Evolutionary conservation across 2,888 invertebrate species (phyloP).

Genomic region (Hirtodrosophila confusa): DNA sequence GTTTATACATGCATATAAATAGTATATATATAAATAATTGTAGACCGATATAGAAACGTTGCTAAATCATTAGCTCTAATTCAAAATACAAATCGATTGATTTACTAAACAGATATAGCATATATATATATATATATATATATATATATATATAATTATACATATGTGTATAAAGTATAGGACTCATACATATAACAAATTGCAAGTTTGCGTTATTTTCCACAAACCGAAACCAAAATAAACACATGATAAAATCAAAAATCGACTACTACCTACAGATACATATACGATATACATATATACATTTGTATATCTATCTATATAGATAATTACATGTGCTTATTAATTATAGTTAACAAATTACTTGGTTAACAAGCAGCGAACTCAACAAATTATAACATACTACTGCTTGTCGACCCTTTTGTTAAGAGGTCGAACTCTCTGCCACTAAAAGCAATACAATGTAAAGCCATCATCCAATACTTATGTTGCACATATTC

Average conservation of each 20-base stretch:
- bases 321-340: not conserved
- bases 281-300: conserved; percentile 12
- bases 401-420: too few relatives aligned
- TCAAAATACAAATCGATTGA: conserved; percentile 20
- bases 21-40: conserved; percentile 26
- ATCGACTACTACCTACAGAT: conserved; percentile 21
- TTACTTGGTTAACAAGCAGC: too few relatives aligned
- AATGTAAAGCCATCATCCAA: too few relatives aligned
- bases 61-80: conserved; percentile 31
- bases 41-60: conserved; percentile 27
- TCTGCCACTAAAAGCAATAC: too few relatives aligned
- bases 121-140: conserved; percentile 14
- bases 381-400: too few relatives aligned
- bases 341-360: too few relatives aligned
- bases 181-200: conserved; percentile 13
- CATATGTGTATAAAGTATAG: conserved; percentile 3
- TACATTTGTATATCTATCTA: conserved; percentile 13
- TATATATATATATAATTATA: conserved; percentile 19
- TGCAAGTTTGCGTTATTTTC: conserved; percentile 22
- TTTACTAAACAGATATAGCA: conserved; percentile 15
- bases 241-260: conserved; percentile 17
- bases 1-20: conserved; percentile 34
- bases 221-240: conserved; percentile 17
- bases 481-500: not conserved
- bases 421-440: too few relatives aligned